Percentiles rank a stretch among this genome's conserved stretches.
phyloP scores from a whole-genome alignment of 2,113 vertebrate species.

The Gobius niger region DNA sequence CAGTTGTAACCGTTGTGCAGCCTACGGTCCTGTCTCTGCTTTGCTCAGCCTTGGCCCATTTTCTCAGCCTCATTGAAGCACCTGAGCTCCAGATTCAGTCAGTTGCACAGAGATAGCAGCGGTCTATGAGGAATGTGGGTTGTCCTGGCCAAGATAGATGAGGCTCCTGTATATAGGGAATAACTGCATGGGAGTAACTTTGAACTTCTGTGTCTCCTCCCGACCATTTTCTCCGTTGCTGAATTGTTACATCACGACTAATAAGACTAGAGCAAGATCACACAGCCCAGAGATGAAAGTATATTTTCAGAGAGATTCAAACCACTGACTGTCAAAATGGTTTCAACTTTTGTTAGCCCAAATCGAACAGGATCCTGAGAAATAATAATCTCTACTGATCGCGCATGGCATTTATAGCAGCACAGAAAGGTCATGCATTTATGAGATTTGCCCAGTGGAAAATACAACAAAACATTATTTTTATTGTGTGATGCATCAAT shows the following conservation, averaged over 20 bases:
- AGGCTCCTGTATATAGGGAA: constrained; percentile 62
- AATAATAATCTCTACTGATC: neutral
- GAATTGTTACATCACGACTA: constrained; percentile 52
- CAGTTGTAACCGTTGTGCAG: constrained; percentile 16
- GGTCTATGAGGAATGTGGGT: constrained; percentile 66
- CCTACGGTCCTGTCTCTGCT: constrained; percentile 39
- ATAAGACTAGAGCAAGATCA: constrained; percentile 36
- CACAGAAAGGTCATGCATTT: constrained; percentile 1
- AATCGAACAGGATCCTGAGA: neutral
- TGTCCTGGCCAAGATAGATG: constrained; percentile 70
- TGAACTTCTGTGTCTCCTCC: constrained; percentile 44
- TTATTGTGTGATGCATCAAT: neutral
- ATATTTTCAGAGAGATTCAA: neutral
- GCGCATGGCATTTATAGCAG: constrained; percentile 1
- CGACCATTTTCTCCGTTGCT: constrained; percentile 32
- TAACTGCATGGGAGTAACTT: constrained; percentile 50
- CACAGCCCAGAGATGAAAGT: constrained; percentile 22
- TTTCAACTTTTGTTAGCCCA: neutral
- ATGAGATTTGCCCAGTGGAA: neutral
- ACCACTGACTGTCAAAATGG: neutral
- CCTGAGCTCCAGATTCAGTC: constrained; percentile 73
- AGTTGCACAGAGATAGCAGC: constrained; percentile 57
- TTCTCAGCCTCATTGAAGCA: constrained; percentile 71
- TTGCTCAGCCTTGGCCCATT: constrained; percentile 70
- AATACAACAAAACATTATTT: neutral